phyloP scores from a whole-genome alignment of 2,113 vertebrate species.

The Pardalotus punctatus region DNA sequence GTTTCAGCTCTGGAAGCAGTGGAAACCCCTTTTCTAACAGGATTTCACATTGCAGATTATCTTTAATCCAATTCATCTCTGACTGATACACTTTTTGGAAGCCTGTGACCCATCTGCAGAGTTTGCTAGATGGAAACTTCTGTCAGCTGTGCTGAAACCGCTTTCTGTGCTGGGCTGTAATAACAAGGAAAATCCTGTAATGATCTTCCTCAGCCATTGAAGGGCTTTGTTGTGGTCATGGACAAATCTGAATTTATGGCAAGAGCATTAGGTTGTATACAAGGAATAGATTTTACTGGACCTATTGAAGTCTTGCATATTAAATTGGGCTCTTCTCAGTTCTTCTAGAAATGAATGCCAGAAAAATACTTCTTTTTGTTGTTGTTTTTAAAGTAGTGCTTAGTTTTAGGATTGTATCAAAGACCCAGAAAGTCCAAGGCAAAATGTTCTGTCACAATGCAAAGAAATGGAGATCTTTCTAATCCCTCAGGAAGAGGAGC shows the following conservation, averaged over 20 bases:
- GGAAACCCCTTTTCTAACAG: slow-evolving; percentile 30
- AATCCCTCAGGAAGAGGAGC: not conserved
- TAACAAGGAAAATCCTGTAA: slow-evolving; percentile 59
- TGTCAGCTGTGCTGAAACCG: slow-evolving; percentile 5
- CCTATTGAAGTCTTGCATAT: slow-evolving; percentile 5
- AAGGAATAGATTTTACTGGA: slow-evolving; percentile 10
- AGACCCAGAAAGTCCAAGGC: not conserved
- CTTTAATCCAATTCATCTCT: slow-evolving; percentile 54
- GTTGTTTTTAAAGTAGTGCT: not conserved
- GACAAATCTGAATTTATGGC: not conserved
- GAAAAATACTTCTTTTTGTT: not conserved
- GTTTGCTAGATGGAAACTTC: not conserved
- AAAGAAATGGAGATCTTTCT: not conserved
- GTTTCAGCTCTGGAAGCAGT: slow-evolving; percentile 27
- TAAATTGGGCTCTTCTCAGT: not conserved
- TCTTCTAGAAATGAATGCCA: not conserved
- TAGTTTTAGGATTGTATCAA: not conserved
- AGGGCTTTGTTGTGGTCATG: slow-evolving; percentile 44
- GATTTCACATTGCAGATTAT: slow-evolving; percentile 54
- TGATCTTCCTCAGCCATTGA: slow-evolving; percentile 24
- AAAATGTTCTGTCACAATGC: not conserved
- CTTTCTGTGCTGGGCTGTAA: slow-evolving; percentile 35
- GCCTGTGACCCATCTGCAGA: slow-evolving; percentile 23
- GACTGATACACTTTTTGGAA: slow-evolving; percentile 13
- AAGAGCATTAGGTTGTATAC: slow-evolving; percentile 8